phyloP scores from a whole-genome alignment of 2,113 vertebrate species.

The Anthoscopus minutus region DNA sequence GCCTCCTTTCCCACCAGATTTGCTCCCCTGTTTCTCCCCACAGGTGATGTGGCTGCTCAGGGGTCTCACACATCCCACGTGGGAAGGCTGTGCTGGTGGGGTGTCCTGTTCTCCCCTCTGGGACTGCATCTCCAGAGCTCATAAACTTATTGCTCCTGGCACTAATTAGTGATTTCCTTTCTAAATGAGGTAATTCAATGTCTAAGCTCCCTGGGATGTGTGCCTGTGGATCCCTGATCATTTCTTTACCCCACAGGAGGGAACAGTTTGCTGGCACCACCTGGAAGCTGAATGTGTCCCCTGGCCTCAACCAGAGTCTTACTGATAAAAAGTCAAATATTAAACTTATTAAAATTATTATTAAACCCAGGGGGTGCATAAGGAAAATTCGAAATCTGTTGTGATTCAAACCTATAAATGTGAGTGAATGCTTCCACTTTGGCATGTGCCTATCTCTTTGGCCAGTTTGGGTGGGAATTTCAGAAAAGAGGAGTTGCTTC shows the following conservation, averaged over 20 bases:
- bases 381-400: background rate
- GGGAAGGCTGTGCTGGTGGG: background rate
- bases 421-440: background rate
- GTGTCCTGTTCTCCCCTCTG: accelerated
- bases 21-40: background rate
- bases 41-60: background rate
- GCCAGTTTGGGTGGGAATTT: background rate
- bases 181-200: too few species aligned
- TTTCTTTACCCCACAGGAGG: background rate
- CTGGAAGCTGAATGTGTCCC: background rate
- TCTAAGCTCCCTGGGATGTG: background rate
- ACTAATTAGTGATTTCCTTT: background rate
- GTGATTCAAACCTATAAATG: background rate
- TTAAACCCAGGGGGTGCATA: background rate
- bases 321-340: background rate
- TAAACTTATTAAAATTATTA: background rate
- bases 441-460: background rate
- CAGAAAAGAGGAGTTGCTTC: background rate
- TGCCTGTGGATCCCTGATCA: background rate
- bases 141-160: background rate
- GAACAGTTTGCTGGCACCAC: background rate
- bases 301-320: background rate
- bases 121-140: background rate
- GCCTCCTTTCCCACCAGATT: background rate
- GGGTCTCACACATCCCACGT: accelerated